A percentile compares a stretch with the other conserved stretches of the same genome.
These are phyloP conservation scores for Halocynthia aurantium DNA, from an alignment of 23 tunicate species.

Conservation along the genomic window DNA sequence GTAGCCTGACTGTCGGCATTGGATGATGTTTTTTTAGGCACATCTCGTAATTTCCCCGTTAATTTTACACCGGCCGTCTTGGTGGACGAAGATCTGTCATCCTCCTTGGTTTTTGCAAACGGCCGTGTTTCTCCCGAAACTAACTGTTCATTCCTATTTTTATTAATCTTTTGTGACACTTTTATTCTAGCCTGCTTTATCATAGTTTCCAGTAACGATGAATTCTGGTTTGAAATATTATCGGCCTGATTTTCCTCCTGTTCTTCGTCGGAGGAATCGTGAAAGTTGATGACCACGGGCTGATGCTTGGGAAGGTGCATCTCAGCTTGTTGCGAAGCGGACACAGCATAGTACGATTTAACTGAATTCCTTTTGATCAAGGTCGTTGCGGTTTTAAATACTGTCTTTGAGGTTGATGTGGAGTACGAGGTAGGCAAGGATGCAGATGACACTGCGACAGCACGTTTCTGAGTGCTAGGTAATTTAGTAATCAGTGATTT, in stretches of 20 bases:
- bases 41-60: too few relatives aligned
- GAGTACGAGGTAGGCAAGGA: not conserved
- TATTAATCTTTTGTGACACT: too few relatives aligned
- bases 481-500: not conserved
- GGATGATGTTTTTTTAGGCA: too few relatives aligned
- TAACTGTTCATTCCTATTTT: too few relatives aligned
- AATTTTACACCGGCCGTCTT: too few relatives aligned
- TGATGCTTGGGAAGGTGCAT: conserved; percentile 22
- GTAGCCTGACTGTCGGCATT: too few relatives aligned
- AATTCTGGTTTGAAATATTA: conserved; percentile 4
- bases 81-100: too few relatives aligned
- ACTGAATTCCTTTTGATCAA: not conserved
- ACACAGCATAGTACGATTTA: not conserved
- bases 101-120: too few relatives aligned
- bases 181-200: too few relatives aligned
- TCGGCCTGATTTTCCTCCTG: conserved; percentile 19
- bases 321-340: conserved; percentile 3
- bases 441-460: not conserved
- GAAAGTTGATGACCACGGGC: conserved; percentile 45
- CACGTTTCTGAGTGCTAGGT: not conserved
- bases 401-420: not conserved
- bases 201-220: too few relatives aligned
- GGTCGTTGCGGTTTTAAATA: conserved; percentile 17
- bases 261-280: conserved; percentile 57
- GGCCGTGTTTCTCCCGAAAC: too few relatives aligned